These are phyloP conservation scores for Andinoacara biseriatus DNA, from an alignment of 2,113 vertebrate species.

Conservation along the genomic window DNA sequence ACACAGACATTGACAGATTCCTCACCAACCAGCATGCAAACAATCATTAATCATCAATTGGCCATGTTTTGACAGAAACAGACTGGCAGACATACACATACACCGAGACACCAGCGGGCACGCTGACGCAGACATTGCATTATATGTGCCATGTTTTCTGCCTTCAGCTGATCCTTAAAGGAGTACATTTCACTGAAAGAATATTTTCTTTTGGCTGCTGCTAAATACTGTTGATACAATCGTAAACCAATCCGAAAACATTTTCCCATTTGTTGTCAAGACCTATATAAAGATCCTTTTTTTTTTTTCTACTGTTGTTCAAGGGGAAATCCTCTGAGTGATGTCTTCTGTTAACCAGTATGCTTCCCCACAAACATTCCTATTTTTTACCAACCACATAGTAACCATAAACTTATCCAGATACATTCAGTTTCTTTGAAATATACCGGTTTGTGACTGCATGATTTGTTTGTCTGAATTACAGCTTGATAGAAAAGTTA, in stretches of 20 bases:
- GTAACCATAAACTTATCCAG: background rate
- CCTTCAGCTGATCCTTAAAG: slow-evolving; percentile 29
- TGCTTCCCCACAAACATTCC: background rate
- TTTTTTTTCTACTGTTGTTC: background rate
- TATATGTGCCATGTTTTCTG: slow-evolving; percentile 25
- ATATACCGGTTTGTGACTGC: background rate
- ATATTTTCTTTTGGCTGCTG: slow-evolving; percentile 11
- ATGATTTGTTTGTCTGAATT: background rate
- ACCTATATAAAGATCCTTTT: slow-evolving; percentile 12
- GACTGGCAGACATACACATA: slow-evolving; percentile 28
- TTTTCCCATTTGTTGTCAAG: slow-evolving; percentile 36
- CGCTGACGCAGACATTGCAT: slow-evolving; percentile 35
- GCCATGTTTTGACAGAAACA: slow-evolving; percentile 58
- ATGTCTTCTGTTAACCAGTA: slow-evolving; percentile 3
- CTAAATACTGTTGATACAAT: slow-evolving; percentile 28
- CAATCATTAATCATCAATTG: slow-evolving; percentile 65
- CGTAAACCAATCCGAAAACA: slow-evolving; percentile 20
- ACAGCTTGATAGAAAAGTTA: background rate
- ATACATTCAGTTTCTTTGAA: background rate
- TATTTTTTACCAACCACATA: background rate
- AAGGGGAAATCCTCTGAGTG: background rate
- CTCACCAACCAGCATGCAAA: slow-evolving; percentile 46
- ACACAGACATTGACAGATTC: slow-evolving; percentile 28
- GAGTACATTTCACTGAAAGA: slow-evolving; percentile 6
- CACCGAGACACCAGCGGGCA: slow-evolving; percentile 17